Evolutionary conservation across 2,797 vertebrate genomes (phyloP), one percentile per base, ranked within the genome.

Genomic region (Cuculus canorus): DNA sequence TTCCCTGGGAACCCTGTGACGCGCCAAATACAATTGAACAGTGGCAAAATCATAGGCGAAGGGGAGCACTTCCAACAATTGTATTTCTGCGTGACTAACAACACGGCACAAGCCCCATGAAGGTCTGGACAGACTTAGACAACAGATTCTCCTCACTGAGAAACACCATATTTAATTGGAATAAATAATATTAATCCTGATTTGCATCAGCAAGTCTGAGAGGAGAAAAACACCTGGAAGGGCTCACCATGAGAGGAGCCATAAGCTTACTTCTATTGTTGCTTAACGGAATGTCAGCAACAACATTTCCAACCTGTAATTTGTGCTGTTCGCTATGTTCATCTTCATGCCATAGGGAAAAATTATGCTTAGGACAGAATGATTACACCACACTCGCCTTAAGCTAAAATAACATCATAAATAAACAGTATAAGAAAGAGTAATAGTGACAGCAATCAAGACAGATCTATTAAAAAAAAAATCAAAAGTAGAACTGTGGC

Each of bases 321-420:
- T 77, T 84, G 27, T 70, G 85, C 27, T 75, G 65, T 82, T 93
- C 9, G 4, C 60, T 80, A 10, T 28, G 73, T 54, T 90, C 53
- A 15, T 73, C 65, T 83, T 85, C 82, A 71, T 70, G 75, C 86
- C 90, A 48, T 1, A 30, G 93, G 95, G 78, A 71, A 94, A 96
- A 92, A 61, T 7, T 15, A 80, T 89, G 91, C 95, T 96, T 78
- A 92, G 94, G 91, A 95, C 96, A 94, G 78, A 96, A 92, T 35
- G 75, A 84, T 92, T 85, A 88, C 81, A 95, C 90, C 71, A 86
- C 35, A 39, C 27, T 85, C 92, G 94, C 90, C 93, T 82, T 77
- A 79, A 95, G 95, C 83, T 82, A 92, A 90, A 96, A 95, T 63
- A 86, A 65, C 90, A 95, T 68, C 37, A 75, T 32, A 91, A 96